Evolutionary conservation across 2,797 vertebrate species (phyloP).

Genomic region (Molothrus ater): DNA sequence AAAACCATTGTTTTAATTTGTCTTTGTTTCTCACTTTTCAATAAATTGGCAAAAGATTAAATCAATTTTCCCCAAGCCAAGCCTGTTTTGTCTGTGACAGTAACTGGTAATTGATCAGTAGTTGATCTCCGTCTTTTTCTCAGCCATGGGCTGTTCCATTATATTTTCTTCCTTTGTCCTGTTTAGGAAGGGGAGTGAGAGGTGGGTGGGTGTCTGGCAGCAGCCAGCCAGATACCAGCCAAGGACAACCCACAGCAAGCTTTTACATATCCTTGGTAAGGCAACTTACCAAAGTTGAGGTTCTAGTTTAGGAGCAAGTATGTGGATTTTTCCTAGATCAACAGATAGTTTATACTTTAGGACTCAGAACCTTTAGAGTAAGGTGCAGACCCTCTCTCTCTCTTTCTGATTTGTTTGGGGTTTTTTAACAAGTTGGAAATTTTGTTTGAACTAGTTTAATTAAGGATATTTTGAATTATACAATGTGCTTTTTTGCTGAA

Average conservation of each 20-base stretch:
- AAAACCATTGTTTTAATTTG: neutral
- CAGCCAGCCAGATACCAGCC: neutral
- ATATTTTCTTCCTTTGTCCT: neutral
- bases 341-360: neutral
- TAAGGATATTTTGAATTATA: neutral
- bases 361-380: neutral
- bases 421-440: neutral
- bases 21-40: neutral
- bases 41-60: neutral
- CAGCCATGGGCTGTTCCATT: neutral
- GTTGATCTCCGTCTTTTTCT: neutral
- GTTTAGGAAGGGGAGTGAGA: neutral
- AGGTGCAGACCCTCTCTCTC: neutral
- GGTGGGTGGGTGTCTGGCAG: neutral
- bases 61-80: neutral
- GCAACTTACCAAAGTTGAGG: neutral
- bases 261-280: neutral
- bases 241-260: neutral
- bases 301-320: neutral
- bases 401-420: rapidly evolving
- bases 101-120: neutral
- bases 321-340: neutral
- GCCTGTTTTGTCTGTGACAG: neutral
- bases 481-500: neutral
- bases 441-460: neutral